These are phyloP conservation scores for Stenolophus ochropezus DNA, from an alignment of 2,888 invertebrate genomes.

Conservation along the genomic window DNA sequence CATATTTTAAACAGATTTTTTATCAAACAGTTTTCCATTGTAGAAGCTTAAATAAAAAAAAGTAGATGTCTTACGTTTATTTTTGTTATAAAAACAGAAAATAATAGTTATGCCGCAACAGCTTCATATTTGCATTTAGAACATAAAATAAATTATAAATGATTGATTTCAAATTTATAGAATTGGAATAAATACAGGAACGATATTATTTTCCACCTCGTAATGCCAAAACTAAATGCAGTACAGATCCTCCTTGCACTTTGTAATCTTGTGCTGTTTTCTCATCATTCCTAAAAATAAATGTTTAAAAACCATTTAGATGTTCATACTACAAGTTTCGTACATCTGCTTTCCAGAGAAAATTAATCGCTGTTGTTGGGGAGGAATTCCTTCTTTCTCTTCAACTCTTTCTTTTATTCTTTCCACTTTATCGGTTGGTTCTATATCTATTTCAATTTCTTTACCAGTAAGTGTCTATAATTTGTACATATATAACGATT, in stretches of 20 bases:
- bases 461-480: slow-evolving; percentile 90
- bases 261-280: slow-evolving; percentile 99
- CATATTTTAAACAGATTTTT: neutral
- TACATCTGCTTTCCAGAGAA: slow-evolving; percentile 99
- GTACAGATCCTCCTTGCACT: slow-evolving; percentile 98
- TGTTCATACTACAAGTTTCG: neutral
- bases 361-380: slow-evolving; percentile 98
- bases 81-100: slow-evolving; percentile 25
- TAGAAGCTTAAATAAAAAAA: neutral
- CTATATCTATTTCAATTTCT: slow-evolving; percentile 99
- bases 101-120: slow-evolving; percentile 17
- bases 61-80: neutral
- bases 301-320: neutral
- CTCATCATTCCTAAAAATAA: slow-evolving; percentile 92
- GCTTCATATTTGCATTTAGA: slow-evolving; percentile 6
- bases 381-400: slow-evolving; percentile 99
- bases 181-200: slow-evolving; percentile 40
- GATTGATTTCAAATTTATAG: slow-evolving; percentile 29
- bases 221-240: slow-evolving; percentile 98
- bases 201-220: slow-evolving; percentile 83
- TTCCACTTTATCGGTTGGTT: slow-evolving; percentile 99
- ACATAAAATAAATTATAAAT: slow-evolving; percentile 45
- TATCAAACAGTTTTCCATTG: neutral
- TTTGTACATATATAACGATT: slow-evolving; percentile 58
- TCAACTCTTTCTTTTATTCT: slow-evolving; percentile 99